These are phyloP conservation scores for Dermatemys mawii DNA, from an alignment of 2,113 vertebrate species.

Conservation along the genomic window DNA sequence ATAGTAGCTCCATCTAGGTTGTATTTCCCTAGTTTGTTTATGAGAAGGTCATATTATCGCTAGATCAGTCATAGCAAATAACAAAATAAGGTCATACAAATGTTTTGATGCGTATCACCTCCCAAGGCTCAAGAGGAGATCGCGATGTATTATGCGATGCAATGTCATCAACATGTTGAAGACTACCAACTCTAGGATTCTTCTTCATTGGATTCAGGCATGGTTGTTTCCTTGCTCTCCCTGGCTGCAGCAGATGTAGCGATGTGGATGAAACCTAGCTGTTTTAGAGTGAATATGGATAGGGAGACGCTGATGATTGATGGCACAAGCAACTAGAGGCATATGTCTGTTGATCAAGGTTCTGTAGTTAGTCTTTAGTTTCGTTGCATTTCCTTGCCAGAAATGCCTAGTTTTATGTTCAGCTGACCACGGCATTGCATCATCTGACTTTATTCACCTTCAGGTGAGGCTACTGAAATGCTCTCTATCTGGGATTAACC, in stretches of 20 bases:
- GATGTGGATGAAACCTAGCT: not conserved
- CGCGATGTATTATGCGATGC: not conserved
- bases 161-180: not conserved
- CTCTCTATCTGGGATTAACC: not conserved
- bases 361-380: not conserved
- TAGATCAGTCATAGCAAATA: not conserved
- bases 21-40: too few relatives aligned
- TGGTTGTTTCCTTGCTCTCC: not conserved
- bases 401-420: rapidly evolving
- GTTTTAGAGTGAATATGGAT: not conserved
- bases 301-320: not conserved
- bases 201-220: not conserved
- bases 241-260: not conserved
- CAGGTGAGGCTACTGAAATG: not conserved
- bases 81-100: not conserved
- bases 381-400: not conserved
- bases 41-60: not conserved
- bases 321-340: not conserved
- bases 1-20: too few relatives aligned
- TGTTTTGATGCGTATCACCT: not conserved
- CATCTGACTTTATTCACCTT: not conserved
- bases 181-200: not conserved
- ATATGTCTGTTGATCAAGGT: not conserved
- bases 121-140: not conserved
- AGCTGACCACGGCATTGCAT: not conserved